Evolutionary conservation across 1,140 invertebrate genomes (phyloP), one percentile per base, ranked within the genome.

Genomic region (Drosophila nebulosa): DNA sequence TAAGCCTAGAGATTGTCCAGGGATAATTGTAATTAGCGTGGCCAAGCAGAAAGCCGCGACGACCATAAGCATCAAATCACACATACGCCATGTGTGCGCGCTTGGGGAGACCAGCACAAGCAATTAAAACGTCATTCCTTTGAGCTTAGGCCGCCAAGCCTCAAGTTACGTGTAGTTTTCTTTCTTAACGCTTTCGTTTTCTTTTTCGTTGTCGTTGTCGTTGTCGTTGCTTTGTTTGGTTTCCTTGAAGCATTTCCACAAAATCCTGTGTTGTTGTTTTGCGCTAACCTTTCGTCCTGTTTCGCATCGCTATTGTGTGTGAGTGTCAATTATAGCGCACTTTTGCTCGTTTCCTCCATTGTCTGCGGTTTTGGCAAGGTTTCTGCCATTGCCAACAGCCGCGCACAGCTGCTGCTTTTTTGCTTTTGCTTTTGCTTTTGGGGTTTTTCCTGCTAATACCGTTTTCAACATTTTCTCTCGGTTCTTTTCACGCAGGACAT

Each of bases 401-500:
- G n/a, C n/a, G n/a, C n/a, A 16, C 35, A 2, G 36, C 46, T 22
- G 18, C 14, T 53, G n/a, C n/a, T n/a, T n/a, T n/a, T n/a, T n/a
- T n/a, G n/a, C n/a, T n/a, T n/a, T n/a, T n/a, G n/a, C n/a, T n/a
- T n/a, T n/a, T n/a, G n/a, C n/a, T n/a, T n/a, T n/a, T n/a, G n/a
- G n/a, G 57, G 10, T 62, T 12, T 46, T 22, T 58, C 39, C 63
- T 63, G 55, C 73, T 86, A 80, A 84, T 76, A 66, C 67, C 39
- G 35, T 21, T 69, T 62, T 35, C 22, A n/a, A 24, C 27, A n/a
- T 39, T 18, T 14, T 46, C 2, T 46, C 12, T 14, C 9, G 14
- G 14, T 56, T 26, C 14, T 27, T n/a, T 51, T 12, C 21, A 14
- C 68, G 53, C 93, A 97, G 93, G 96, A 97, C 69, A 94, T 97